A percentile compares a stretch with the other conserved stretches of the same genome.
Conservation (phyloP, 2,113 vertebrate species). For the Heliornis fulica region DNA sequence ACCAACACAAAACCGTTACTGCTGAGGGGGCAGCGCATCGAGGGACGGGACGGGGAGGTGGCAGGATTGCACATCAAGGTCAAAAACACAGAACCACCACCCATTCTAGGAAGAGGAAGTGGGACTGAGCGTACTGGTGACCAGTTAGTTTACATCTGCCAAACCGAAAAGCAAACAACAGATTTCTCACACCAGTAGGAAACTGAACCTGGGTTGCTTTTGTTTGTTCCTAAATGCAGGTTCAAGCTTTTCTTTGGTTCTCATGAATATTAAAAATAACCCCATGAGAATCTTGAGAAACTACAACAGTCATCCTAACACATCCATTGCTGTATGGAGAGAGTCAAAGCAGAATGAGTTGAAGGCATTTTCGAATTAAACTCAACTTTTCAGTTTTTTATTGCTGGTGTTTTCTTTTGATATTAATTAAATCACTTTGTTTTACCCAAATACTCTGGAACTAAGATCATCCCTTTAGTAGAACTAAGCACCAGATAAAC, state of each 20-base stretch:
- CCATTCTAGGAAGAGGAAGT: constrained; percentile 22
- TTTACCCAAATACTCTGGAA: background rate
- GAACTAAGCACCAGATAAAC: background rate
- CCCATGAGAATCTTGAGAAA: background rate
- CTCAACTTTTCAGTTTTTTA: background rate
- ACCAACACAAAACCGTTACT: background rate
- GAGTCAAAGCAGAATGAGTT: background rate
- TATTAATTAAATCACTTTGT: background rate
- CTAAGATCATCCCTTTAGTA: background rate
- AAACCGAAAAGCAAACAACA: background rate
- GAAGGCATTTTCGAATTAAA: background rate
- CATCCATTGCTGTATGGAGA: background rate
- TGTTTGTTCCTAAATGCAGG: background rate
- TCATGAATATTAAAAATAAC: background rate
- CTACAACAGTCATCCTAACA: background rate
- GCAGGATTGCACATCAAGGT: background rate
- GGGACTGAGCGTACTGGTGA: background rate
- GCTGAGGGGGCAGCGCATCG: accelerated
- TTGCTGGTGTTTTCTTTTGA: background rate
- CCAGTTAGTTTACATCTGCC: background rate
- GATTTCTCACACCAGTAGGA: background rate
- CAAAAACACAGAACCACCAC: background rate
- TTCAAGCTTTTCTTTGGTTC: background rate
- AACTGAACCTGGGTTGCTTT: background rate
- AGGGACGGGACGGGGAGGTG: background rate